Evolutionary conservation across 2,113 vertebrate species (phyloP).

Genomic region (Pavo muticus): DNA sequence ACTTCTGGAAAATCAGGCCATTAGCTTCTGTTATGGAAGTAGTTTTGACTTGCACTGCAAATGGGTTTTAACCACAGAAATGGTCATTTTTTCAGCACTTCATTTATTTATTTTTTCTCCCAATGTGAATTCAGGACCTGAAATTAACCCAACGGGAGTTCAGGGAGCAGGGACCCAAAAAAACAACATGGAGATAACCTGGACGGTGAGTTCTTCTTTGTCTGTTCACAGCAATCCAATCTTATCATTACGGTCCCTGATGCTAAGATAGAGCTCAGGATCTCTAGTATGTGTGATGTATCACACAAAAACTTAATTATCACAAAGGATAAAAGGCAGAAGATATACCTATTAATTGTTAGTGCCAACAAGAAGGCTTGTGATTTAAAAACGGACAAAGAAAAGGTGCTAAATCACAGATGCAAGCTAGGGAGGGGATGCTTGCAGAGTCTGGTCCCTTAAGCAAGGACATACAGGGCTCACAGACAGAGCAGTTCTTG

Average conservation of each 20-base stretch:
- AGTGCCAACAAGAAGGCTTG: neutral
- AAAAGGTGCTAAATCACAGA: neutral
- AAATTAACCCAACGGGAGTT: constrained; percentile 86
- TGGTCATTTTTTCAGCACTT: rapidly evolving
- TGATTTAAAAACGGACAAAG: neutral
- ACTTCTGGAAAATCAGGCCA: constrained; percentile 51
- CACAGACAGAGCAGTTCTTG: neutral
- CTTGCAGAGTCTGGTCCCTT: rapidly evolving
- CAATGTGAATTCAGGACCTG: constrained; percentile 82
- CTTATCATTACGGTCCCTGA: neutral
- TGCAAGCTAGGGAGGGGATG: rapidly evolving
- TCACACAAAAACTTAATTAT: neutral
- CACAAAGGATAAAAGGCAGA: neutral
- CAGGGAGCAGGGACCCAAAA: constrained; percentile 89
- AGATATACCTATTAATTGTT: rapidly evolving
- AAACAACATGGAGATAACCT: constrained; percentile 97
- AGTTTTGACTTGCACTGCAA: neutral
- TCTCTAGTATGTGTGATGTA: neutral
- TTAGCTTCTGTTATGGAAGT: neutral
- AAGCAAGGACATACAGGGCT: neutral
- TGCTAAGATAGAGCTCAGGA: neutral
- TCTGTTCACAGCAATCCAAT: neutral
- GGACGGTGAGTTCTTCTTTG: constrained; percentile 84
- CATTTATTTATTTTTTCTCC: neutral
- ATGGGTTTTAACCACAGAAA: neutral